Evolutionary conservation across 2,888 invertebrate species (phyloP), one percentile per base, ranked within the genome.

Genomic region (Thera obeliscata): DNA sequence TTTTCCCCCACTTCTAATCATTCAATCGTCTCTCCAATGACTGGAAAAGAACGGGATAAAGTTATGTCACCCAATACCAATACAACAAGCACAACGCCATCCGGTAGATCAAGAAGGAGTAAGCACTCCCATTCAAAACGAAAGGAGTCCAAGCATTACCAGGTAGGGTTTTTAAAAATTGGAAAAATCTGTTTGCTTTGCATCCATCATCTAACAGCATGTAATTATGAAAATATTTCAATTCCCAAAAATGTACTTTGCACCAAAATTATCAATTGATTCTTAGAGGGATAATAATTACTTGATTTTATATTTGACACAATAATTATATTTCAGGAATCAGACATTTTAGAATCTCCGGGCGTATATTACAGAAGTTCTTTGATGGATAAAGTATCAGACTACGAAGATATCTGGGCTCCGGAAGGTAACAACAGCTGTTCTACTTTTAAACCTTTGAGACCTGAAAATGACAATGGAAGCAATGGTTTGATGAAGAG

Each of bases 401-500:
- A 98, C 88, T 98, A 98, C 84, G 98, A 98, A 91, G 98, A 98
- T 85, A 96, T 98, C 77, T 98, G 98, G 98, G 95, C 96, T 72
- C 95, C 96, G 63, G 95, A 95, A 81, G 86, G 87, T 71, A 93
- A 92, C 74, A 89, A 86, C 36, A 61, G 60, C 71, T 91, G 93
- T 74, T 89, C 94, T 49, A 90, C 93, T 35, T 94, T 94, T 70
- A 90, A 93, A 78, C 91, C 94, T 75, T 78, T 89, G 78, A 89
- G 88, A 79, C 74, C 80, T 63, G 92, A 91, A 74, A 89, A 85
- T 76, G 90, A 91, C 71, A 88, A 87, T 70, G 79, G 87, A 36
- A 94, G 91, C 69, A 93, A 95, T 72, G 94, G 94, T 9, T 69
- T 92, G 7, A 90, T 94, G 90, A 94, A 94, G 73, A 93, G 93